Evolutionary conservation across 2,113 vertebrate species (phyloP).

Genomic region (Columbina picui): DNA sequence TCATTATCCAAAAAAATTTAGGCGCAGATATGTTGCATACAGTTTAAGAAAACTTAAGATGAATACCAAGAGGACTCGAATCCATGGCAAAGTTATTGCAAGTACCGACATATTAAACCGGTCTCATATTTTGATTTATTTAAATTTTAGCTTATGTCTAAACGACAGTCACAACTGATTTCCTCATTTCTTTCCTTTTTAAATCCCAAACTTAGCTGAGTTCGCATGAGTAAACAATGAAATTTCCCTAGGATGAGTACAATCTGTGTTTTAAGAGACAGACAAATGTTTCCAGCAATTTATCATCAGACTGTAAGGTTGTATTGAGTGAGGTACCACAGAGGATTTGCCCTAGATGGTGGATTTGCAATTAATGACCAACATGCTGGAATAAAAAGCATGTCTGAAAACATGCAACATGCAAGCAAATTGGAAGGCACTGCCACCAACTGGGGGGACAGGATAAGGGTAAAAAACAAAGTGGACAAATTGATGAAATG

Average conservation of each 20-base stretch:
- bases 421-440: background rate
- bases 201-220: background rate
- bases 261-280: background rate
- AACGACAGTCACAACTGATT: background rate
- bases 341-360: background rate
- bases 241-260: background rate
- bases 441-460: background rate
- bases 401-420: rapidly evolving
- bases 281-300: background rate
- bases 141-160: background rate
- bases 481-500: background rate
- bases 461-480: background rate
- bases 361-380: background rate
- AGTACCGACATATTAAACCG: background rate
- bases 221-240: background rate
- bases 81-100: background rate
- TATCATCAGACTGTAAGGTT: background rate
- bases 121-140: background rate
- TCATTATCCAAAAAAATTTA: background rate
- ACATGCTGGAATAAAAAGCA: background rate
- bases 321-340: background rate
- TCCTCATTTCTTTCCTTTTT: background rate
- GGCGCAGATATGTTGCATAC: background rate
- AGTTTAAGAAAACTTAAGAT: background rate
- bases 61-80: background rate